phyloP scores from a whole-genome alignment of 2,113 vertebrate species.

The Bos indicus region DNA sequence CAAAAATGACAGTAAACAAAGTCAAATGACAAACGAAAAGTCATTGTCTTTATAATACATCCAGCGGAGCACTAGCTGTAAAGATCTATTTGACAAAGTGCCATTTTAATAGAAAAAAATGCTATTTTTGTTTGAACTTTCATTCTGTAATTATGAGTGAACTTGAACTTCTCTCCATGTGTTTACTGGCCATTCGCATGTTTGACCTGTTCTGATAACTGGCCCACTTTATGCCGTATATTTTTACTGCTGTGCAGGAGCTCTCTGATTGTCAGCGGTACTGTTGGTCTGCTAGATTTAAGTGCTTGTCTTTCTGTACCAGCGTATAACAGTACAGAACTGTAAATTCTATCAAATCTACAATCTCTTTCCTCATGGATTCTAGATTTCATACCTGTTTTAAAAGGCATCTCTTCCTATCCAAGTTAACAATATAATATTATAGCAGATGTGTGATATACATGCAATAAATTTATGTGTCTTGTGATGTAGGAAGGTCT shows the following conservation, averaged over 20 bases:
- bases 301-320: neutral
- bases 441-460: neutral
- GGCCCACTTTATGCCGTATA: neutral
- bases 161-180: neutral
- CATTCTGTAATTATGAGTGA: neutral
- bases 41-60: neutral
- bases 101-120: neutral
- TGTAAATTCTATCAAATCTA: neutral
- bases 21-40: neutral
- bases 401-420: neutral
- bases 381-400: neutral
- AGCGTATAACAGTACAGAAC: neutral
- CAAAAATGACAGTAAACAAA: neutral
- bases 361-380: neutral
- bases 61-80: neutral
- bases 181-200: neutral
- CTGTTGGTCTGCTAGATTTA: neutral
- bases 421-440: neutral
- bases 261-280: neutral
- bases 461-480: neutral
- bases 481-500: neutral
- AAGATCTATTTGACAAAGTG: neutral
- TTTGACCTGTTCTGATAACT: neutral
- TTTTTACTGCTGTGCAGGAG: neutral
- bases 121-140: neutral